phyloP scores from a whole-genome alignment of 2,113 vertebrate species.

The Microcebus griseorufus region DNA sequence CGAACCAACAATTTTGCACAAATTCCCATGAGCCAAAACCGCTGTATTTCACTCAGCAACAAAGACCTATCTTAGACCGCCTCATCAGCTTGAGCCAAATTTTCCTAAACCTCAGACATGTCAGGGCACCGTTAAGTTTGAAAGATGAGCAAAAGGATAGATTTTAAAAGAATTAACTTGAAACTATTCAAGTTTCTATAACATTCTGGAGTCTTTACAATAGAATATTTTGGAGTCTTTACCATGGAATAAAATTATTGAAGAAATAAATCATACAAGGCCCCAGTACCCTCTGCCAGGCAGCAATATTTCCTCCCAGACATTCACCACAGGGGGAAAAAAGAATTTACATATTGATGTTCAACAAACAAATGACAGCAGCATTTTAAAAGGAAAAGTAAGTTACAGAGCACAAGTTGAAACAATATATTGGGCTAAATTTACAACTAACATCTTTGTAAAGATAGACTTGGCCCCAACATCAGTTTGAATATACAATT shows the following conservation, averaged over 20 bases:
- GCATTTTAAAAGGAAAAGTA: slow-evolving; percentile 61
- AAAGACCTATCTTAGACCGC: slow-evolving; percentile 62
- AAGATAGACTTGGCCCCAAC: slow-evolving; percentile 56
- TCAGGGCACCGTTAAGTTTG: slow-evolving; percentile 16
- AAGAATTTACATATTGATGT: slow-evolving; percentile 17
- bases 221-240: slow-evolving; percentile 30
- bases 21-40: slow-evolving; percentile 72
- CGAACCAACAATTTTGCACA: slow-evolving; percentile 63
- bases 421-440: slow-evolving; percentile 53
- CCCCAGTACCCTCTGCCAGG: background rate
- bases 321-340: background rate
- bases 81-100: slow-evolving; percentile 44
- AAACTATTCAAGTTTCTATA: slow-evolving; percentile 28
- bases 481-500: slow-evolving; percentile 44
- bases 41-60: slow-evolving; percentile 62
- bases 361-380: slow-evolving; percentile 62
- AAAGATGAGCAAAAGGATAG: slow-evolving; percentile 60
- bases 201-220: slow-evolving; percentile 18
- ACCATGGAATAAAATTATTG: slow-evolving; percentile 48
- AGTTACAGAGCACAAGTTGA: slow-evolving; percentile 43
- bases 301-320: slow-evolving; percentile 23
- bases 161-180: slow-evolving; percentile 53
- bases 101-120: slow-evolving; percentile 64
- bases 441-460: slow-evolving; percentile 53
- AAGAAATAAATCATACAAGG: slow-evolving; percentile 53